phyloP scores from a whole-genome alignment of 2,888 invertebrate species.

The Ischnura elegans region DNA sequence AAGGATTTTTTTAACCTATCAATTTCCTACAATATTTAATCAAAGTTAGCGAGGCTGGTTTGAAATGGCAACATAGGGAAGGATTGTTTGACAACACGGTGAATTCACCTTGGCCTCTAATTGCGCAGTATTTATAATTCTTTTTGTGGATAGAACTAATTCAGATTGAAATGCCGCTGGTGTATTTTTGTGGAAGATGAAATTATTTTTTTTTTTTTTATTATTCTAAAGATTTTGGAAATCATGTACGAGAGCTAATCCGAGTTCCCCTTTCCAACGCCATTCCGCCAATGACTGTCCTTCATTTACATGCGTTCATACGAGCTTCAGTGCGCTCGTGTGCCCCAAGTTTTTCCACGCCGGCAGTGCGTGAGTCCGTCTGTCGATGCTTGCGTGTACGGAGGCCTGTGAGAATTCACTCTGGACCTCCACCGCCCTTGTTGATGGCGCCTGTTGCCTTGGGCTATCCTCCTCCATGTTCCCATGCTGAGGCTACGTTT shows the following conservation, averaged over 20 bases:
- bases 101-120: too few relatives aligned
- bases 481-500: background rate
- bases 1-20: too few relatives aligned
- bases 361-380: background rate
- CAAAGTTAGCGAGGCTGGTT: too few relatives aligned
- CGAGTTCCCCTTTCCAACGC: background rate
- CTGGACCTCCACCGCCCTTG: background rate
- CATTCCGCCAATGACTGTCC: background rate
- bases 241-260: background rate
- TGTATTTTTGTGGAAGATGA: background rate
- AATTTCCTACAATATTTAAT: too few relatives aligned
- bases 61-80: too few relatives aligned
- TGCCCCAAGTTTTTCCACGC: background rate
- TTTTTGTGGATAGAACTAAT: too few relatives aligned
- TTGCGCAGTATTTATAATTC: too few relatives aligned
- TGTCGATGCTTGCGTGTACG: background rate
- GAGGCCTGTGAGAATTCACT: background rate
- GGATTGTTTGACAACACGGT: too few relatives aligned
- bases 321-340: background rate
- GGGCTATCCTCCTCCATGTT: background rate
- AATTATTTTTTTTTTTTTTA: background rate
- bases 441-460: background rate
- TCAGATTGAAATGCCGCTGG: too few relatives aligned
- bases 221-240: too few relatives aligned
- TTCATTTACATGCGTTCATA: constrained; percentile 4